Base-by-base conservation (phyloP, 2,797 vertebrate genomes). In the Antrozous pallidus region DNA sequence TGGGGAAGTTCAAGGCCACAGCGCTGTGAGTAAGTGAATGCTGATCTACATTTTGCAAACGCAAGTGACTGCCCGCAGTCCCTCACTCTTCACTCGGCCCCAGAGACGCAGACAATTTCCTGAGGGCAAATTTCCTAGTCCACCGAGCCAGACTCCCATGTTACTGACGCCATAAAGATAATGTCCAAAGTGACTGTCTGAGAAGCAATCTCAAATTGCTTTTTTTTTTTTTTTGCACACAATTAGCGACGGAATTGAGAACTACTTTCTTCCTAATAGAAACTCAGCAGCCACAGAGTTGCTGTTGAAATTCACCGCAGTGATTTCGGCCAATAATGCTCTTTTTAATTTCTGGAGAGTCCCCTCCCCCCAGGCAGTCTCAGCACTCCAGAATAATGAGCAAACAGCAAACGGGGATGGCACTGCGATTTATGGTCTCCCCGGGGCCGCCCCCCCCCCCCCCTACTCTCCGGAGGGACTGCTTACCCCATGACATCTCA, bases 211-310 rank as follows among this genome's bases (percentile, higher is more conserved):
- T 63, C 85, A 78, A 67, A 56, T 69, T 81, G 84, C 47, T 70
- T 83, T 93, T 88, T 67, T 49, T 83, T 92, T 90, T 70, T 58
- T 83, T 17, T 33, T 7, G 78, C 49, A 51, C 20, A 38, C 88
- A 96, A 89, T 96, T 86, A 96, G 69, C 81, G 56, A 40, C 4
- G 61, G 42, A 92, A 75, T 22, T 28, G 65, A 81, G 86, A 90
- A 18, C 65, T 45, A 45, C 74, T 93, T 65, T 91, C 61, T 78
- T 91, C 51, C 92, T 85, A 86, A 88, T 61, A 65, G 54, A 69
- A 96, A 96, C 77, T 49, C 93, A 79, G 38, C 42, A 40, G 90
- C 78, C 82, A 51, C 0, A 42, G 87, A 88, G 26, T 16, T 51
- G 81, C 74, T 26, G 42, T 24, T 90, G 90, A 90, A 93, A 88